phyloP scores from a whole-genome alignment of 2,797 vertebrate species.

The Cyprinodon diabolis region DNA sequence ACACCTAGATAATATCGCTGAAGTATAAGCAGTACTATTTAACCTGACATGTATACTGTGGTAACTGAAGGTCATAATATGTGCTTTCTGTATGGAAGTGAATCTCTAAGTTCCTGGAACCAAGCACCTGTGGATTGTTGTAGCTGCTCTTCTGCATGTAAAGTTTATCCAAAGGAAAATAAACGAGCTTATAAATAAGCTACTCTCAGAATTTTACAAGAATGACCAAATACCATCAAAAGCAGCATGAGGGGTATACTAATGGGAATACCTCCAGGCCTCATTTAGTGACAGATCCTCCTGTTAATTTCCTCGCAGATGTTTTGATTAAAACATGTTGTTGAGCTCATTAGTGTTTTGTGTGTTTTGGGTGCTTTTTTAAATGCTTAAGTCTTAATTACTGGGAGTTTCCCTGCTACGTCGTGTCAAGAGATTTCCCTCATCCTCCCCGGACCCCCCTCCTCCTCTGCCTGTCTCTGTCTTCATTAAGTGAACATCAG shows the following conservation, averaged over 20 bases:
- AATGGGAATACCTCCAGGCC: neutral
- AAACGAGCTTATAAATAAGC: neutral
- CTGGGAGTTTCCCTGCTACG: slow-evolving; percentile 51
- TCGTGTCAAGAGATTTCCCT: slow-evolving; percentile 70
- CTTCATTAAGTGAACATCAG: slow-evolving; percentile 85
- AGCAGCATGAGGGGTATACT: neutral
- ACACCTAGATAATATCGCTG: too few species aligned
- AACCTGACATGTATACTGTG: too few species aligned
- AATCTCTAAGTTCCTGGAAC: too few species aligned
- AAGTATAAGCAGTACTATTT: too few species aligned
- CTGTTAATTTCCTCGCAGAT: slow-evolving; percentile 53
- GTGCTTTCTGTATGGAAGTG: too few species aligned
- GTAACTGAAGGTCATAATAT: too few species aligned
- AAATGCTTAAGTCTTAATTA: slow-evolving; percentile 73
- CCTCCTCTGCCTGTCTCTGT: slow-evolving; percentile 56
- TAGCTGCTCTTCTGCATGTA: too few species aligned
- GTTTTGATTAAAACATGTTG: slow-evolving; percentile 67
- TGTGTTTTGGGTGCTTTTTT: slow-evolving; percentile 26
- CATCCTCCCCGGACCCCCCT: slow-evolving; percentile 63
- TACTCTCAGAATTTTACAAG: neutral
- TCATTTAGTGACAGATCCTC: slow-evolving; percentile 19
- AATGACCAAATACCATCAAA: neutral
- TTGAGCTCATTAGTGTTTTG: slow-evolving; percentile 59
- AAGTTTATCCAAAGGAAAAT: too few species aligned
- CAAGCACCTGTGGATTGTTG: too few species aligned